phyloP scores from a whole-genome alignment of 2,797 vertebrate genomes.

The Sciurus vulgaris region DNA sequence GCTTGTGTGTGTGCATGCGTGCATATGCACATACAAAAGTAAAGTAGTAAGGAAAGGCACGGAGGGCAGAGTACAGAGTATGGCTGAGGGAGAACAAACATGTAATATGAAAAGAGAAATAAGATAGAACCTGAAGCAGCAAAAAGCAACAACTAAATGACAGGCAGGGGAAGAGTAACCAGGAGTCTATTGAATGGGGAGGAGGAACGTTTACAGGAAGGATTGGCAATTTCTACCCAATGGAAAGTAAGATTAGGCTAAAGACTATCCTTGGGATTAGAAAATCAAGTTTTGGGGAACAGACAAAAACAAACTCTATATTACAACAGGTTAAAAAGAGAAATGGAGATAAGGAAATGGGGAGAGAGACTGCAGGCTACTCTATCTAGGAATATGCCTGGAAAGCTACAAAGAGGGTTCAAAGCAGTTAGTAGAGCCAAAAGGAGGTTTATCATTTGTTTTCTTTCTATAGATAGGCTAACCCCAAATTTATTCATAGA shows the following conservation, averaged over 20 bases:
- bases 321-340: neutral
- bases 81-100: neutral
- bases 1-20: neutral
- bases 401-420: neutral
- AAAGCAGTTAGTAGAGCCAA: neutral
- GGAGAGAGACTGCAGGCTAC: neutral
- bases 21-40: neutral
- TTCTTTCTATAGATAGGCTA: neutral
- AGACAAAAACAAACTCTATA: neutral
- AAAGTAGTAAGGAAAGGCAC: neutral
- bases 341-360: neutral
- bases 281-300: constrained; percentile 44
- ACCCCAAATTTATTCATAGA: neutral
- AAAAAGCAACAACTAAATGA: neutral
- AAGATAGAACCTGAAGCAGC: neutral
- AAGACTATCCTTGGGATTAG: neutral
- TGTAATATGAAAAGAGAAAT: neutral
- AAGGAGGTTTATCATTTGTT: neutral
- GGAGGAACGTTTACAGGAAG: neutral
- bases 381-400: neutral
- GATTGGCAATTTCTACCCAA: neutral
- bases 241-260: neutral
- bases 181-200: neutral
- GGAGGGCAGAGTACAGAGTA: neutral
- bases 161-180: neutral